These are phyloP conservation scores for Parotia lawesii DNA, from an alignment of 2,113 vertebrate species.

Conservation along the genomic window DNA sequence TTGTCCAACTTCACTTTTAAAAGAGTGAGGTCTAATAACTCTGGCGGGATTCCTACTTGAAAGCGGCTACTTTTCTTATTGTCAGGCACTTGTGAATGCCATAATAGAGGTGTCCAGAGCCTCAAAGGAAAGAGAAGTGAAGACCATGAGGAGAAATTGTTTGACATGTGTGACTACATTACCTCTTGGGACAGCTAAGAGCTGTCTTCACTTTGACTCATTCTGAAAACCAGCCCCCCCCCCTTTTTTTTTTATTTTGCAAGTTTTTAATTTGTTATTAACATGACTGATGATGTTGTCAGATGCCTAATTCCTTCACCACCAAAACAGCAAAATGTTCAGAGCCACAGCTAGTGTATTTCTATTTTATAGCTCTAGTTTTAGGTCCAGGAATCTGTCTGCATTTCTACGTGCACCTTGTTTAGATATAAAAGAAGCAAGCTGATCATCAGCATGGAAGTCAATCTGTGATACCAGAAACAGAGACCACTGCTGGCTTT, in stretches of 20 bases:
- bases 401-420: neutral
- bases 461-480: neutral
- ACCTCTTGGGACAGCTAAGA: neutral
- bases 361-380: neutral
- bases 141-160: neutral
- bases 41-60: neutral
- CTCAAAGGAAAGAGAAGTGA: neutral
- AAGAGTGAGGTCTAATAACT: neutral
- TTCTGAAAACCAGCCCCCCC: neutral
- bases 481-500: neutral
- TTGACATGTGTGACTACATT: accelerated
- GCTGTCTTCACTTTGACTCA: neutral
- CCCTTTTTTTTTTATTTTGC: neutral
- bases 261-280: neutral
- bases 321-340: neutral
- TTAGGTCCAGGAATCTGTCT: neutral
- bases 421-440: neutral
- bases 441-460: neutral
- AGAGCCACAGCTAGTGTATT: neutral
- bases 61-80: neutral
- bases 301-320: neutral
- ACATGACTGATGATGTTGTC: neutral
- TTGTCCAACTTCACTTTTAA: neutral
- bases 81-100: neutral
- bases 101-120: neutral